These are phyloP conservation scores for Seriola aureovittata DNA, from an alignment of 2,113 vertebrate species.

Conservation along the genomic window DNA sequence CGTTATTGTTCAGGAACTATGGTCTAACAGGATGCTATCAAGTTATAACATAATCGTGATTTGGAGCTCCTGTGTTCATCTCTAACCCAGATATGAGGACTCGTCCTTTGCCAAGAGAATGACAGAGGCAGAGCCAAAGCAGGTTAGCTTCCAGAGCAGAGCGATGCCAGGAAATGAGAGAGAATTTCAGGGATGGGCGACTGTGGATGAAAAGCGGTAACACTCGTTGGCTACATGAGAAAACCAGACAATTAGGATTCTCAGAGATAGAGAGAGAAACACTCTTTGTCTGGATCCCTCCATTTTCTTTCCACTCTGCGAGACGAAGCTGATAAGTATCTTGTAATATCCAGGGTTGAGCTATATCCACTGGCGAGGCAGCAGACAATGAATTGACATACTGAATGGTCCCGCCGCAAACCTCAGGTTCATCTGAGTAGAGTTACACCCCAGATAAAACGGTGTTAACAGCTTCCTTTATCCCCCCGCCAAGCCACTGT, in stretches of 20 bases:
- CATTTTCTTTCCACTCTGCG: conserved; percentile 58
- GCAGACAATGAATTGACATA: conserved; percentile 80
- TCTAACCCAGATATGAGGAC: conserved; percentile 15
- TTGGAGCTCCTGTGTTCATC: conserved; percentile 7
- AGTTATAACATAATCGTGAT: conserved; percentile 19
- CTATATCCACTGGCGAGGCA: conserved; percentile 81
- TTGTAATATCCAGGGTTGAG: conserved; percentile 81
- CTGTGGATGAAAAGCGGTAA: conserved; percentile 57
- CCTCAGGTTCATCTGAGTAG: conserved; percentile 78
- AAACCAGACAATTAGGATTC: conserved; percentile 78
- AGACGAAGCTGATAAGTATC: conserved; percentile 80
- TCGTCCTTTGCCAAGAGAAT: conserved; percentile 7
- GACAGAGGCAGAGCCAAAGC: conserved; percentile 57
- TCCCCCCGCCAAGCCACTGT: conserved; percentile 83
- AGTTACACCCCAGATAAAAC: conserved; percentile 83
- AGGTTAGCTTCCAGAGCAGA: conserved; percentile 14
- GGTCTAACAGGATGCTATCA: conserved; percentile 19
- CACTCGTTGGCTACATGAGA: conserved; percentile 77
- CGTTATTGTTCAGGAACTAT: conserved; percentile 9
- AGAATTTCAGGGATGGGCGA: conserved; percentile 43
- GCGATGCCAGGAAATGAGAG: conserved; percentile 37
- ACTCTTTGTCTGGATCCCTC: conserved; percentile 71
- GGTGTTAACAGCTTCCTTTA: conserved; percentile 89
- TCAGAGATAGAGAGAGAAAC: conserved; percentile 75
- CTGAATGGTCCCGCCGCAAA: conserved; percentile 82